phyloP scores from a whole-genome alignment of 2,797 vertebrate genomes.

The Myotis myotis region DNA sequence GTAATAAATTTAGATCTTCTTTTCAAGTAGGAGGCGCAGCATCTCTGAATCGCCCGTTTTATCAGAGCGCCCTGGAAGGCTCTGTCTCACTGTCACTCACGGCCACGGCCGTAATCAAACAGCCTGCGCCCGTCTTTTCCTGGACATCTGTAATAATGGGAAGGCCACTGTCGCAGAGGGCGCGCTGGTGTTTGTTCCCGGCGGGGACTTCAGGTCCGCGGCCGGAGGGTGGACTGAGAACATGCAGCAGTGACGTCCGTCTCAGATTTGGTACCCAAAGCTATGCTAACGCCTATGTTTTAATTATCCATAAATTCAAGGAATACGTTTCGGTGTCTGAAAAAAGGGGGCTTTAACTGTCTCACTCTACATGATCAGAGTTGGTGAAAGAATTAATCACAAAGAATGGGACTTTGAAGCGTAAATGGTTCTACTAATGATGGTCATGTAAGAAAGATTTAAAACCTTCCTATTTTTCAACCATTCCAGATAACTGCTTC shows the following conservation, averaged over 20 bases:
- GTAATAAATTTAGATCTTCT: conserved; percentile 75
- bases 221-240: neutral
- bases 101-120: conserved; percentile 45
- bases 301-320: neutral
- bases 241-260: neutral
- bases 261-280: conserved; percentile 28
- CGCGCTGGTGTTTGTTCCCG: neutral
- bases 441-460: neutral
- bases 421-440: conserved; percentile 30
- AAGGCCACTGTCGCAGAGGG: conserved; percentile 44
- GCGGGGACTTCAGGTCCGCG: neutral
- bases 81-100: conserved; percentile 44
- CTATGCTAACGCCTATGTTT: neutral
- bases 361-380: neutral
- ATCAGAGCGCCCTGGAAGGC: conserved; percentile 50
- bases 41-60: conserved; percentile 70
- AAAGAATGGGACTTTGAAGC: conserved; percentile 11
- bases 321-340: neutral
- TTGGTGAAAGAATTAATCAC: conserved; percentile 43
- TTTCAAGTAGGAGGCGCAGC: conserved; percentile 53
- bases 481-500: neutral
- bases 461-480: neutral
- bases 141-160: conserved; percentile 58
- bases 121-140: conserved; percentile 28
- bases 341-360: neutral